A percentile compares a stretch with the other conserved stretches of the same genome.
phyloP scores from a whole-genome alignment of 2,888 invertebrate species.

The Spicauda simplicius region DNA sequence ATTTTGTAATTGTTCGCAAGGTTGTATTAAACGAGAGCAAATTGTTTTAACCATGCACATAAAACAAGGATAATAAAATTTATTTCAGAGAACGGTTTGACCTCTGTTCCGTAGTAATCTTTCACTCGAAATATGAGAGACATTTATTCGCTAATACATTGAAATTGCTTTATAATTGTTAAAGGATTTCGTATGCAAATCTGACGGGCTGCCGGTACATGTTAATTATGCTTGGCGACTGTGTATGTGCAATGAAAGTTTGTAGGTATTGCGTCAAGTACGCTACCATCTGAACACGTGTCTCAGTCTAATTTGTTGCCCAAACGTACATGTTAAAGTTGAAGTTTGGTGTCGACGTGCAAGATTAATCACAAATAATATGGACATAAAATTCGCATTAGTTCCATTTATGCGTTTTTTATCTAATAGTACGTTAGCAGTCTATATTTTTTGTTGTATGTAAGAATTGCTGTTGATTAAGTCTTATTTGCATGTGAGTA shows the following conservation, averaged over 20 bases:
- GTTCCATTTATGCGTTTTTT: too few relatives aligned
- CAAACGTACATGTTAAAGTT: too few relatives aligned
- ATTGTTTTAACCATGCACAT: constrained; percentile 48
- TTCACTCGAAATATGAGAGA: constrained; percentile 50
- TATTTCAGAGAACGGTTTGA: constrained; percentile 54
- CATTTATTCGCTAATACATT: constrained; percentile 45
- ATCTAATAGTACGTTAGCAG: too few relatives aligned
- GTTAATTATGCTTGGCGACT: constrained; percentile 28
- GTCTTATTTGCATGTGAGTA: too few relatives aligned
- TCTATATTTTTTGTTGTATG: too few relatives aligned
- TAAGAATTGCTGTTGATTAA: too few relatives aligned
- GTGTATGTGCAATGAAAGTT: constrained; percentile 32
- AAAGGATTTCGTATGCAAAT: constrained; percentile 30
- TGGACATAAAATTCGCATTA: too few relatives aligned
- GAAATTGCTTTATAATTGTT: constrained; percentile 36
- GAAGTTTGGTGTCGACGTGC: too few relatives aligned
- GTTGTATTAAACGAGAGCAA: constrained; percentile 62
- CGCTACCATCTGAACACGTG: constrained; percentile 15
- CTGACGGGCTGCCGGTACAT: constrained; percentile 24
- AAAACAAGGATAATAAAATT: constrained; percentile 54
- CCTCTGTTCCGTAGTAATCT: constrained; percentile 54
- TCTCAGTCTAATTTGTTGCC: neutral
- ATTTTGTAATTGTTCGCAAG: constrained; percentile 57
- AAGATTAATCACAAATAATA: too few relatives aligned
- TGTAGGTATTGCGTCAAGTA: constrained; percentile 16